These are phyloP conservation scores for Hypsibius dujardini DNA, from an alignment of 1,140 invertebrate genomes.

Conservation along the genomic window DNA sequence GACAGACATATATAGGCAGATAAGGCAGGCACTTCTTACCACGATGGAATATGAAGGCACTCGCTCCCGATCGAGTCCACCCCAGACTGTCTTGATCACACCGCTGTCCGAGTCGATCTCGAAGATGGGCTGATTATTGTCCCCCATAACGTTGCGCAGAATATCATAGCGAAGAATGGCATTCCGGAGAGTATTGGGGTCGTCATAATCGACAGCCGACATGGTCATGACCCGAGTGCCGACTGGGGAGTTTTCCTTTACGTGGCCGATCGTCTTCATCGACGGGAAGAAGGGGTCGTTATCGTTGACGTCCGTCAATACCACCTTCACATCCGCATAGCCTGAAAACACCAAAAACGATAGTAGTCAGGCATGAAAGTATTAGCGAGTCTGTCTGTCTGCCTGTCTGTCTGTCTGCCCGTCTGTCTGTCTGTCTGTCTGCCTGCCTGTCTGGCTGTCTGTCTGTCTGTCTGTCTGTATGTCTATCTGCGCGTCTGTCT, in stretches of 20 bases:
- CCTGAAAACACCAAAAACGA: constrained; percentile 42
- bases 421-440: too few relatives aligned
- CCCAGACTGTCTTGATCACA: constrained; percentile 82
- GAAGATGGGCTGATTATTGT: constrained; percentile 80
- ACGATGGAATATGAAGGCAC: constrained; percentile 92
- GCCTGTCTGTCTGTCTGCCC: too few relatives aligned
- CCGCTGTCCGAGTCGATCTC: constrained; percentile 84
- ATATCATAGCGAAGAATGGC: constrained; percentile 53
- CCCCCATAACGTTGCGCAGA: constrained; percentile 87
- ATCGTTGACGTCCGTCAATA: constrained; percentile 93
- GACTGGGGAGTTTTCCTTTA: constrained; percentile 29
- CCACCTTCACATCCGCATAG: constrained; percentile 94
- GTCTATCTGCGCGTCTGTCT: too few relatives aligned
- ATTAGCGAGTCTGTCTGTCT: too few relatives aligned
- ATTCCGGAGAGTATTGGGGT: constrained; percentile 77
- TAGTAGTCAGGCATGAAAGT: too few relatives aligned
- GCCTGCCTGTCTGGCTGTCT: too few relatives aligned
- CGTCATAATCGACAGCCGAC: constrained; percentile 89
- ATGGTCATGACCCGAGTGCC: constrained; percentile 68
- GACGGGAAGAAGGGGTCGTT: constrained; percentile 81
- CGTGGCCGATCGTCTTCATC: constrained; percentile 26
- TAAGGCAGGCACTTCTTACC: constrained; percentile 39
- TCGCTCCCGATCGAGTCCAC: constrained; percentile 74
- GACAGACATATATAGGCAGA: too few relatives aligned
- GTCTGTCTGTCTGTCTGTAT: too few relatives aligned